These are phyloP conservation scores for Muscicapa adusta DNA, from an alignment of 2,113 vertebrate species.

Conservation along the genomic window DNA sequence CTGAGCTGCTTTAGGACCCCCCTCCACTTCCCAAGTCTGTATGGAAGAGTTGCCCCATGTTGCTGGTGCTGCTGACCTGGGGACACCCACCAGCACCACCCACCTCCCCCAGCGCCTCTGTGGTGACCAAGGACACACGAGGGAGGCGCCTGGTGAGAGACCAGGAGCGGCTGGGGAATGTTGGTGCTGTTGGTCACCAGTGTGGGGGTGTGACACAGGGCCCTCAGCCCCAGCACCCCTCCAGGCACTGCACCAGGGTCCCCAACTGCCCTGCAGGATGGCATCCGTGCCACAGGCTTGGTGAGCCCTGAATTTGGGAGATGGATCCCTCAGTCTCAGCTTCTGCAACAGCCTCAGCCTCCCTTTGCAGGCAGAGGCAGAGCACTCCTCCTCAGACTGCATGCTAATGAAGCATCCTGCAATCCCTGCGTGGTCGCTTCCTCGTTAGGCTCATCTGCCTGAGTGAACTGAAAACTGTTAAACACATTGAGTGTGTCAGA, in stretches of 20 bases:
- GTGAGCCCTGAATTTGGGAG: neutral
- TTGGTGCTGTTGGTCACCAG: neutral
- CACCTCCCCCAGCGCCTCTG: neutral
- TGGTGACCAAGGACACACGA: neutral
- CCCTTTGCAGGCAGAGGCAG: neutral
- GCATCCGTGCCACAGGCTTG: accelerated
- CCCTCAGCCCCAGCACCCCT: neutral
- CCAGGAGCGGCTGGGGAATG: neutral
- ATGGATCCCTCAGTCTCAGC: neutral
- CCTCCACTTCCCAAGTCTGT: neutral
- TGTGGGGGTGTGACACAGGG: neutral
- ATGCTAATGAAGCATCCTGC: constrained; percentile 20
- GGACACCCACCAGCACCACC: accelerated
- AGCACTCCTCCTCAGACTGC: neutral
- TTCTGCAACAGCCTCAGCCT: neutral
- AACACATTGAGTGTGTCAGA: constrained; percentile 60
- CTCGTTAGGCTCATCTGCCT: constrained; percentile 44
- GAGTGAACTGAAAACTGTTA: constrained; percentile 44
- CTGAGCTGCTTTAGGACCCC: neutral
- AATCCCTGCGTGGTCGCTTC: neutral
- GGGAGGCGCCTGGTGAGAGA: neutral
- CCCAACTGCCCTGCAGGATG: neutral
- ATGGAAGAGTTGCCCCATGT: accelerated
- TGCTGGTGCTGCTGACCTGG: neutral
- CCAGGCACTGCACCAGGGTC: accelerated